Conservation (phyloP, 2,113 vertebrate species). For the Dromiciops gliroides region DNA sequence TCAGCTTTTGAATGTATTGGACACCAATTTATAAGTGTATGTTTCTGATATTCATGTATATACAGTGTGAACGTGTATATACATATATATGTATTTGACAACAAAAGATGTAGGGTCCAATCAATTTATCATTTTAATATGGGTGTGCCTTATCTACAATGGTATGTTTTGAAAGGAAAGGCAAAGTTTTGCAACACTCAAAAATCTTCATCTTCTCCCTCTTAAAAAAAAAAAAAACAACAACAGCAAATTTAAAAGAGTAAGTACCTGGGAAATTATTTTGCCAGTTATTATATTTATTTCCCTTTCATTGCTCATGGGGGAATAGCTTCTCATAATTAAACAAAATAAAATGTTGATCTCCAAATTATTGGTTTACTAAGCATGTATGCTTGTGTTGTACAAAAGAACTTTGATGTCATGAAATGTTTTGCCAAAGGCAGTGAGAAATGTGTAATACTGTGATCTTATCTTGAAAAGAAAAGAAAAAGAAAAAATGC, state of each 20-base stretch:
- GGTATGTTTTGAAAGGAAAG: constrained; percentile 33
- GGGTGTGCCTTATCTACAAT: constrained; percentile 48
- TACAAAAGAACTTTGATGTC: constrained; percentile 71
- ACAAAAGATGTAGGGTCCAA: constrained; percentile 28
- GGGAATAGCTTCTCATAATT: constrained; percentile 50
- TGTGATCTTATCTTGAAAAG: constrained; percentile 76
- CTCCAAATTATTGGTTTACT: constrained; percentile 61
- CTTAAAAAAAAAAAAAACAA: no score
- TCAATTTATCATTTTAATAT: constrained; percentile 58
- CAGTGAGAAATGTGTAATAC: constrained; percentile 83
- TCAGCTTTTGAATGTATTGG: constrained; percentile 31
- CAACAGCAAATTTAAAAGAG: constrained; percentile 48
- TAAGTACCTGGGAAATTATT: constrained; percentile 54
- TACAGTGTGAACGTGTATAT: constrained; percentile 40
- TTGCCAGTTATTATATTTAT: constrained; percentile 13
- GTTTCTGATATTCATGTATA: constrained; percentile 43
- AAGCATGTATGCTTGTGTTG: constrained; percentile 67
- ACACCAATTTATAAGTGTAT: constrained; percentile 47
- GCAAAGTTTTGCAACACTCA: constrained; percentile 55
- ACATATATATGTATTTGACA: constrained; percentile 55
- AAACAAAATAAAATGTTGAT: constrained; percentile 56
- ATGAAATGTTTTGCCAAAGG: constrained; percentile 80
- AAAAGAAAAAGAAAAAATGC: constrained; percentile 64
- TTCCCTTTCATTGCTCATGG: constrained; percentile 48
- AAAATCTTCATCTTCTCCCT: constrained; percentile 58